Base-by-base conservation (phyloP, 1,140 invertebrate species). In the Meloidogyne exigua region DNA sequence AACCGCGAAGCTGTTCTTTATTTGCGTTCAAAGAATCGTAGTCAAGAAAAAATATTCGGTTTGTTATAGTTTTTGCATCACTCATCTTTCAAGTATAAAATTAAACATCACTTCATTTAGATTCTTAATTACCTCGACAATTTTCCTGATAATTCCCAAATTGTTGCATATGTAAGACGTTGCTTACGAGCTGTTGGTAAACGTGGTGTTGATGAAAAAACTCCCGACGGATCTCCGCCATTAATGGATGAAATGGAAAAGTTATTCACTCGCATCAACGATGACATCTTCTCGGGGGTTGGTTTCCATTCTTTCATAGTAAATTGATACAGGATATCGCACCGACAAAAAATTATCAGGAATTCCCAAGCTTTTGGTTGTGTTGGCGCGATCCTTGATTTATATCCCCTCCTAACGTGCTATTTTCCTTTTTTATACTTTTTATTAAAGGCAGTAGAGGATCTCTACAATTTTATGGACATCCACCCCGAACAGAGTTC, bases 381-480 rank as follows among this genome's bases (percentile, higher is more conserved):
- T n/a, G n/a, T n/a, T n/a, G n/a, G n/a, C n/a, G n/a, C n/a, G n/a
- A n/a, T n/a, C n/a, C n/a, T n/a, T n/a, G n/a, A n/a, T n/a, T n/a
- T n/a, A n/a, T n/a, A n/a, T n/a, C n/a, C n/a, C 1, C 7, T 15
- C 18, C 25, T 21, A 70, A 70, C 68, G 49, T 32, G 36, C 26
- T 4, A n/a, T n/a, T 26, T 26, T 15, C 13, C 3, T 68, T 68
- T 32, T 32, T 32, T 32, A 23, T n/a, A 68, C n/a, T 72, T n/a
- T 18, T n/a, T 62, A n/a, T 66, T 80, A 62, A n/a, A 79, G 77
- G 36, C 68, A 25, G 67, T 79, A 1, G 77, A 79, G n/a, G 77
- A 79, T 9, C 32, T 79, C 9, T 79, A 79, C 77, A 79, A 79
- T 42, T 79, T 79, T 42, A 79, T 79, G 76, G 77, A 79, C 32